Evolutionary conservation across 2,113 vertebrate species (phyloP).

Genomic region (Paralichthys olivaceus): DNA sequence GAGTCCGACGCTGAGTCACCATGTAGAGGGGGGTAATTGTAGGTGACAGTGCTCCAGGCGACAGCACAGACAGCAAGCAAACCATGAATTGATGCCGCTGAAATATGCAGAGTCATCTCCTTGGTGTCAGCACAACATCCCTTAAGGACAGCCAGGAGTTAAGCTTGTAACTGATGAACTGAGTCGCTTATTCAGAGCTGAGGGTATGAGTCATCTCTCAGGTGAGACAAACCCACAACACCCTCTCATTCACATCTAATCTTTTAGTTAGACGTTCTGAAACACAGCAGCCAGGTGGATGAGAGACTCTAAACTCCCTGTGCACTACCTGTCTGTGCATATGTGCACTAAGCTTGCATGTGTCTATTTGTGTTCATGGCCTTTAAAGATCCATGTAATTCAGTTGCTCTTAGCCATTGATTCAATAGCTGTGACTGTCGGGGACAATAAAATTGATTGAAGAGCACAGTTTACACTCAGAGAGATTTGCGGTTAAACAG

Average conservation of each 20-base stretch:
- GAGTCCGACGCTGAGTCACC: slow-evolving; percentile 68
- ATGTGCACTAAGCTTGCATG: slow-evolving; percentile 18
- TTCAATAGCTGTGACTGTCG: slow-evolving; percentile 50
- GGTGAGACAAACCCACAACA: slow-evolving; percentile 22
- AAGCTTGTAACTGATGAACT: slow-evolving; percentile 55
- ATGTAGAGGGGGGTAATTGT: slow-evolving; percentile 64
- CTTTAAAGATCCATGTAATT: slow-evolving; percentile 43
- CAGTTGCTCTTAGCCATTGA: slow-evolving; percentile 54
- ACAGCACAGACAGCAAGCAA: slow-evolving; percentile 62
- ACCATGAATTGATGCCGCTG: slow-evolving; percentile 65
- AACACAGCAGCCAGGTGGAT: background rate
- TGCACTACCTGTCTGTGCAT: background rate
- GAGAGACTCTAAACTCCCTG: background rate
- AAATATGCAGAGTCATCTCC: slow-evolving; percentile 73
- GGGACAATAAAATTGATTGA: slow-evolving; percentile 59
- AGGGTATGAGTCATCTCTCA: slow-evolving; percentile 32
- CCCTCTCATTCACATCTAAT: slow-evolving; percentile 30
- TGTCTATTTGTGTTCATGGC: slow-evolving; percentile 42
- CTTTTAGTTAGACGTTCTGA: background rate
- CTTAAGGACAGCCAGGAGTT: slow-evolving; percentile 46
- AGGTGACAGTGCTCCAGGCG: slow-evolving; percentile 65
- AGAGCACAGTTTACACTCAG: slow-evolving; percentile 57
- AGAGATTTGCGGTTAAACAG: slow-evolving; percentile 57
- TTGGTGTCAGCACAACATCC: slow-evolving; percentile 64
- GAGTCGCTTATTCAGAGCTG: slow-evolving; percentile 33